Base-by-base conservation (phyloP, 2,888 invertebrate species). In the Drosophila vallismaia region DNA sequence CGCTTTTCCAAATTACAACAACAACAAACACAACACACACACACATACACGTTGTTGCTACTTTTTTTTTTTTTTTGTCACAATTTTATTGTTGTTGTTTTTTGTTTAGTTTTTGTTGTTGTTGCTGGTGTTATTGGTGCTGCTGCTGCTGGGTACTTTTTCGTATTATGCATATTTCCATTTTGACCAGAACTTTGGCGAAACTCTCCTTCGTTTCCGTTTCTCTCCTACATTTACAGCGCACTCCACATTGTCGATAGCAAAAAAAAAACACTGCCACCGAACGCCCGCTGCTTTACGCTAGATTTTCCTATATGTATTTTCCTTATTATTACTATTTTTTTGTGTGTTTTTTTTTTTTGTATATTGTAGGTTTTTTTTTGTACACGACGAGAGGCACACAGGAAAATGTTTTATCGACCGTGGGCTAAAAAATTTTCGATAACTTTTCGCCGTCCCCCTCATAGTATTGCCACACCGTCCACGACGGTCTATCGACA, bases 391-490 rank as follows among this genome's bases (percentile, higher is more conserved):
- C 60, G 51, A 56, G 53, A 68, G 45, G 62, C 50, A 64, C 69
- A 79, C 78, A 79, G 73, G 77, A 83, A 82, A 79, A 77, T 68
- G 74, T 80, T 69, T 75, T 89, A 90, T 90, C 89, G 90, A 90
- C 89, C 89, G 89, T 86, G 79, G 69, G 51, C 52, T 58, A 45
- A 75, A 50, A 52, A 59, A 33, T 63, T 62, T 62, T 69, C 71
- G 71, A 53, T 71, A 55, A 26, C 26, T 52, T 70, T 33, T 46
- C 46, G 33, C 40, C 31, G 60, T 29, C 8, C 31, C 19, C 19
- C 19, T 19, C 19, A 2, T 19, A 70, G 72, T 26, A 51, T 55
- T 70, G 71, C 31, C 63, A n/a, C 52, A 12, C 40, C 29, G 4
- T 26, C 26, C 8, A 28, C 10, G 12, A 29, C 31, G 54, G 44